Evolutionary conservation across 92 coral and sea anemone genomes (phyloP).

Genomic region (Pocillopora meandrina): DNA sequence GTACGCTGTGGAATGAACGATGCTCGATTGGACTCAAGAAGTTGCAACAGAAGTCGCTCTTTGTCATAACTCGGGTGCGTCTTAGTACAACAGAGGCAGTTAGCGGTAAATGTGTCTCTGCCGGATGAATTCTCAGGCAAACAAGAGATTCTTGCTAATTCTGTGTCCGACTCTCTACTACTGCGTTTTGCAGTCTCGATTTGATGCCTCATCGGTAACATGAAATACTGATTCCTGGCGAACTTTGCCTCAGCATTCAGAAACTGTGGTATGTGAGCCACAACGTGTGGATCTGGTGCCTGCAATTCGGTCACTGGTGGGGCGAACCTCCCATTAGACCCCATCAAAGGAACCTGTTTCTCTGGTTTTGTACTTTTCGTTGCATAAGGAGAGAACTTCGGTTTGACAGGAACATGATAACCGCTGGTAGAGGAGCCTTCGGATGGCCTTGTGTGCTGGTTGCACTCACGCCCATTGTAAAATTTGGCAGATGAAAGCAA

Average conservation of each 20-base stretch:
- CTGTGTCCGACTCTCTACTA: not conserved
- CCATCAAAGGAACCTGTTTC: not conserved
- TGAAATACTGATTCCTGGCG: too few relatives aligned
- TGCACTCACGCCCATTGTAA: not conserved
- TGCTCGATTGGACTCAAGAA: not conserved
- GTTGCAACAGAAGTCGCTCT: not conserved
- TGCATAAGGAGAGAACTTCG: conserved; percentile 10
- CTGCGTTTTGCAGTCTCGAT: not conserved
- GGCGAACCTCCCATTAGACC: not conserved
- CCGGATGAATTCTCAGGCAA: not conserved
- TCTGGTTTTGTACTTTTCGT: not conserved
- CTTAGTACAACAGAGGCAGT: not conserved
- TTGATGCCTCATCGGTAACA: too few relatives aligned
- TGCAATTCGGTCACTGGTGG: not conserved
- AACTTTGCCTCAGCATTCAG: not conserved
- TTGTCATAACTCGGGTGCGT: not conserved
- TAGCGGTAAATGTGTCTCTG: too few relatives aligned
- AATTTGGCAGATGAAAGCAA: not conserved
- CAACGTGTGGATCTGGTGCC: not conserved
- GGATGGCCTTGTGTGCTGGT: not conserved
- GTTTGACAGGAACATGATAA: not conserved
- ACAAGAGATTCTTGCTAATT: not conserved
- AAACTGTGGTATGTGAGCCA: too few relatives aligned
- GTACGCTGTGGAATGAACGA: not conserved
- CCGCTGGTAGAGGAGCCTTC: not conserved